Conservation (phyloP, 2,797 vertebrate species). For the Clarias laeviceps region DNA sequence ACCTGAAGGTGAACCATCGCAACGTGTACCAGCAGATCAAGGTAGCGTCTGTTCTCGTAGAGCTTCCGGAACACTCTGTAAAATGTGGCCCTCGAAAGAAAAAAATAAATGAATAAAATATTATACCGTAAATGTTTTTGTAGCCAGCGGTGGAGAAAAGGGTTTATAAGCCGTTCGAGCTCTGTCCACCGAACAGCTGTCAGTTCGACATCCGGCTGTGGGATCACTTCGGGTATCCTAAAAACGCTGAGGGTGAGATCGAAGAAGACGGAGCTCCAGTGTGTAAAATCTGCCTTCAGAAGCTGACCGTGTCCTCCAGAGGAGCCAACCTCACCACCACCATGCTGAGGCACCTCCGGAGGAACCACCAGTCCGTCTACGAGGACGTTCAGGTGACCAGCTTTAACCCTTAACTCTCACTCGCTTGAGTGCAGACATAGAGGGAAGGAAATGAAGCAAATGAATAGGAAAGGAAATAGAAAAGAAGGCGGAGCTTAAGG, state of each 20-base stretch:
- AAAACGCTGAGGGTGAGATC: conserved; percentile 17
- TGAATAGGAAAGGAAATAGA: not conserved
- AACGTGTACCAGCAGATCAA: conserved; percentile 41
- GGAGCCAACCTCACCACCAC: conserved; percentile 7
- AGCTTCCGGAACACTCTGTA: not conserved
- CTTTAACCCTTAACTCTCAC: not conserved
- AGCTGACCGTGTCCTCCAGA: conserved; percentile 22
- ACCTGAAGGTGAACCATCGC: conserved; percentile 34
- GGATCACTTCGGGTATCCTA: conserved; percentile 45
- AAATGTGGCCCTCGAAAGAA: not conserved
- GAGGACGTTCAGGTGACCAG: conserved; percentile 32
- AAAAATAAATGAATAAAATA: not conserved
- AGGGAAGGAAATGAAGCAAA: not conserved
- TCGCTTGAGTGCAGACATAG: not conserved
- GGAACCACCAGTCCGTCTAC: conserved; percentile 27
- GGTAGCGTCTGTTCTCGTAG: not conserved
- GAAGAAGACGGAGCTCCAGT: conserved; percentile 40
- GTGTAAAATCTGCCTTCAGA: conserved; percentile 44
- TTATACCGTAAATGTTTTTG: not conserved
- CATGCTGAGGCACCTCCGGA: conserved; percentile 41
- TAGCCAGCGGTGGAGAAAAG: conserved; percentile 8
- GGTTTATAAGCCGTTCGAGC: conserved; percentile 25
- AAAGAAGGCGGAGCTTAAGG: not conserved
- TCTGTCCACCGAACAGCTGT: conserved; percentile 13
- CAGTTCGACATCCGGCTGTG: conserved; percentile 27